phyloP scores from a whole-genome alignment of 2,888 invertebrate genomes.

The Oasisia sp. region DNA sequence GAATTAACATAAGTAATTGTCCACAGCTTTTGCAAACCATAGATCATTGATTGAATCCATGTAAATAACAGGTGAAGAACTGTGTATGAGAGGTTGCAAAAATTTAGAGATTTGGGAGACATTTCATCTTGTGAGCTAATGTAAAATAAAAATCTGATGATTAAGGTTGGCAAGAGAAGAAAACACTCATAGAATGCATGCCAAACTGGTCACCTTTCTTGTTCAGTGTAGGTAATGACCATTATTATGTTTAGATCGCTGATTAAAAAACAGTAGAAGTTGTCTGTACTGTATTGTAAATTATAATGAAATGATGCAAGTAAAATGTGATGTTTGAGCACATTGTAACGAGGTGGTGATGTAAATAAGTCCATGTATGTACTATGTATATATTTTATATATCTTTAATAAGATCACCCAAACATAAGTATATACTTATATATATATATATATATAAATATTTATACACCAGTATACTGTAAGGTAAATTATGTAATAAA shows the following conservation, averaged over 20 bases:
- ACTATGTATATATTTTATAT: neutral
- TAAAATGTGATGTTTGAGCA: neutral
- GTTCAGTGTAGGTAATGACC: neutral
- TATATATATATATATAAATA: no score
- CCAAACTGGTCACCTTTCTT: neutral
- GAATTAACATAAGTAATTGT: neutral
- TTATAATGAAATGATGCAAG: neutral
- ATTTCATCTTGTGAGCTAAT: no score
- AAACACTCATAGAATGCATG: neutral
- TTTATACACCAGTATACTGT: no score
- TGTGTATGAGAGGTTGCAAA: neutral
- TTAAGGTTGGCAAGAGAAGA: no score
- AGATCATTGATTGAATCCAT: neutral
- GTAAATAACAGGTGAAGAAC: neutral
- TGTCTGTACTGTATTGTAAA: no score
- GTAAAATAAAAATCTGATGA: no score
- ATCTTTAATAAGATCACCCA: neutral
- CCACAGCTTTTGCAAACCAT: neutral
- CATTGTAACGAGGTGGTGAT: neutral
- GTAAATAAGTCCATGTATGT: neutral
- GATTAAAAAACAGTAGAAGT: no score
- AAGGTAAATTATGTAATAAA: no score
- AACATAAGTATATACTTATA: no score
- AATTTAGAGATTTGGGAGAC: neutral
- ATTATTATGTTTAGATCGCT: no score